These are phyloP conservation scores for Scrobipalpa costella DNA, from an alignment of 2,888 invertebrate species.

Conservation along the genomic window DNA sequence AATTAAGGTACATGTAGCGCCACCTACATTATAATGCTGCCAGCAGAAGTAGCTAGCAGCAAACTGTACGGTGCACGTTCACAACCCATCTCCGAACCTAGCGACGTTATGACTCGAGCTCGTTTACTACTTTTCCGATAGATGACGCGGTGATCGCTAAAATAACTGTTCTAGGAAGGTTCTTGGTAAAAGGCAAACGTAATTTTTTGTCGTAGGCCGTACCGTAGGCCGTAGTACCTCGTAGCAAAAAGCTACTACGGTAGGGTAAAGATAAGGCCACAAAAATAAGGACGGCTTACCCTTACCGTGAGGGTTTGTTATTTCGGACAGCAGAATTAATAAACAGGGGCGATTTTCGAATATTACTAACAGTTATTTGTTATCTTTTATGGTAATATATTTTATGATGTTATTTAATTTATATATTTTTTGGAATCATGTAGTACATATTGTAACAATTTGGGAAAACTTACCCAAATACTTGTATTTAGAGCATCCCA, in stretches of 20 bases:
- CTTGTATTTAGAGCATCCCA: slow-evolving; percentile 65
- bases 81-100: background rate
- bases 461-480: slow-evolving; percentile 63
- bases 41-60: background rate
- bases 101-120: background rate
- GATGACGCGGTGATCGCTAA: slow-evolving; percentile 30
- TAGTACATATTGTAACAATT: background rate
- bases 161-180: background rate
- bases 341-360: too few relatives aligned
- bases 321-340: too few relatives aligned
- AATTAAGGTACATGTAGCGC: background rate
- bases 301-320: too few relatives aligned
- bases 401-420: background rate
- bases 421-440: background rate
- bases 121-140: slow-evolving; percentile 30
- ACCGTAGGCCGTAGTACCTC: background rate
- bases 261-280: background rate
- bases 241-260: background rate
- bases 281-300: background rate
- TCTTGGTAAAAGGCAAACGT: too few relatives aligned
- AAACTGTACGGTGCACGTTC: too few relatives aligned
- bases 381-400: too few relatives aligned
- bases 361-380: too few relatives aligned
- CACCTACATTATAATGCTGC: slow-evolving; percentile 9
- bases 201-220: background rate